Base-by-base conservation (phyloP, 2,113 vertebrate genomes). In the Corydoras sp. region DNA sequence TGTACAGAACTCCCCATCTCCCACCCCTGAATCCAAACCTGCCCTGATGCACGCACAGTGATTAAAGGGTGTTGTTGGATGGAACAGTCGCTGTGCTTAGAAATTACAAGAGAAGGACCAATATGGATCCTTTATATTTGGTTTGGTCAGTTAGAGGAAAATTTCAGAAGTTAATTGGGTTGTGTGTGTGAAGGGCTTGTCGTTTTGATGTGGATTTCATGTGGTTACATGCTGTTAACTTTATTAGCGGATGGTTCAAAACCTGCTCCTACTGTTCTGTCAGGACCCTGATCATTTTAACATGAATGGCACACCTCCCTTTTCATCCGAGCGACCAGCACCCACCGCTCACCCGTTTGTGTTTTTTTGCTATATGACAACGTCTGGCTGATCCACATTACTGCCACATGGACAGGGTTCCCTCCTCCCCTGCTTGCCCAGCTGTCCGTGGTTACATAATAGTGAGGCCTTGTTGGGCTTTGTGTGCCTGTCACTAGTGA, bases 401-500 rank as follows among this genome's bases (percentile, higher is more conserved):
- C 85, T 85, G 85, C 83, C 85, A 80, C 81, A 76, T 72, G 73
- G 83, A 86, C 87, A 80, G 82, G 85, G 81, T 81, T 81, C 15
- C 68, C 68, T 77, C 82, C 82, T 78, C 83, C 81, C 71, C 62
- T 14, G 83, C 80, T 81, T 79, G 83, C 86, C 86, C 88, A 90
- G 87, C 88, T 90, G 88, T 90, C 86, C 82, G 78, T 59, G 71
- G 85, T 90, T 90, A 90, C 86, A 89, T 90, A 90, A 90, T 87
- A 87, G 86, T 81, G 48, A 80, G 84, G 85, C 81, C 86, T 86
- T 84, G 89, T 86, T 81, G 85, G 75, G 85, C 87, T 89, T 90
- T 90, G 86, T 89, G 84, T 24, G 71, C 81, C 81, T 88, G 88
- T 87, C 85, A 86, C 75, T 81, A 83, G 83, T 78, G 81, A 84